Evolutionary conservation across 2,888 invertebrate species (phyloP).

Genomic region (Trimorus sp.): DNA sequence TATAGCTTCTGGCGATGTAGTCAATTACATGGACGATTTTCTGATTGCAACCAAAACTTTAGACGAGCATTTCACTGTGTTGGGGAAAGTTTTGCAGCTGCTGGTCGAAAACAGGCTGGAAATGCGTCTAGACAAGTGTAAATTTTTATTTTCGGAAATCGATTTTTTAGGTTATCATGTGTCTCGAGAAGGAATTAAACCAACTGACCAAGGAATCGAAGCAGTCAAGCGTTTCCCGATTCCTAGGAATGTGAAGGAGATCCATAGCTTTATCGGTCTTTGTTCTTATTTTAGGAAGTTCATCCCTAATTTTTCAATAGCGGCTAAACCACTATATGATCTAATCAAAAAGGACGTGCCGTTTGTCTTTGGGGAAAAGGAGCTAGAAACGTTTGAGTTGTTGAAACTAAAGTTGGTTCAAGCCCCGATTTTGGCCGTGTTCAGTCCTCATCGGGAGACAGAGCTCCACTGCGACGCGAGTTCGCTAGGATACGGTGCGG

Average conservation of each 20-base stretch:
- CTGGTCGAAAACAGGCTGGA: slow-evolving; percentile 1
- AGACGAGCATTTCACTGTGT: slow-evolving; percentile 5
- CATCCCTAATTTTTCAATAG: background rate
- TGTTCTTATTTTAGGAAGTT: slow-evolving; percentile 23
- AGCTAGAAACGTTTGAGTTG: background rate
- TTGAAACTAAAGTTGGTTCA: slow-evolving; percentile 12
- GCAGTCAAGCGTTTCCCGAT: background rate
- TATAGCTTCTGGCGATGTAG: slow-evolving; percentile 3
- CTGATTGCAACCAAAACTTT: background rate
- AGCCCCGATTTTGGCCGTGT: background rate
- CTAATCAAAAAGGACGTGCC: background rate
- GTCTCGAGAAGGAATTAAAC: slow-evolving; percentile 3
- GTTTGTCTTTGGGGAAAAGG: background rate
- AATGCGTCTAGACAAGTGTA: slow-evolving; percentile 5
- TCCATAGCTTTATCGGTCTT: slow-evolving; percentile 5
- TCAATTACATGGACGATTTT: slow-evolving; percentile 15
- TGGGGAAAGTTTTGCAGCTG: background rate
- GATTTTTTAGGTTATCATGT: slow-evolving; percentile 11
- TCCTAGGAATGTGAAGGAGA: background rate
- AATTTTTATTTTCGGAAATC: background rate
- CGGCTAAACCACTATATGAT: slow-evolving; percentile 21
- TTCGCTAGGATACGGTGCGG: slow-evolving; percentile 8
- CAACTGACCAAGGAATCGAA: background rate
- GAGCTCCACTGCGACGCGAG: slow-evolving; percentile 36
- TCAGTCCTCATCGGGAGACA: slow-evolving; percentile 6